Evolutionary conservation across 2,797 vertebrate species (phyloP), one percentile per base, ranked within the genome.

Genomic region (Cynodonichthys magdalenae): DNA sequence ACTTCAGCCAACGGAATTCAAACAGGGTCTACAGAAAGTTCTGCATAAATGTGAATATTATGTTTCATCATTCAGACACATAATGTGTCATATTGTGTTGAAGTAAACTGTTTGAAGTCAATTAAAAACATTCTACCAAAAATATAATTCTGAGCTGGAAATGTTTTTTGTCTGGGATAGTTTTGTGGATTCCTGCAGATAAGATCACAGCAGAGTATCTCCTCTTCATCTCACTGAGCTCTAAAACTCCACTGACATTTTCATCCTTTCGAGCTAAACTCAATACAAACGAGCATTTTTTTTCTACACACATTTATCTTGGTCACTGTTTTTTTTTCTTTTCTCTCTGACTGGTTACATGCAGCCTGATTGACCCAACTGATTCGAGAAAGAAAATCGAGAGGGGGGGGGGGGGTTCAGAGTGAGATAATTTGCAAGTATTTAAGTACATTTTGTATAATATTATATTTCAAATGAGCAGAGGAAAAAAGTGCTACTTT

Each of bases 221-320:
- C 66, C 34, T 51, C 63, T 65, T 72, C 17, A 66, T 80, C 69
- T 76, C 71, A 84, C 82, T 80, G 80, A 86, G 85, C 67, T 87
- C 79, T 55, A 83, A 87, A 75, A 60, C 53, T 76, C n/a, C 1
- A 1, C 62, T 82, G 79, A 83, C 72, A 72, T 85, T 71, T 87
- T 39, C 65, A 67, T 71, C 69, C 66, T n/a, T 47, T 47, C 11
- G 46, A 42, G 15, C 14, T 6, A 12, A 28, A 66, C 71, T 73
- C 42, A 27, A 29, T 44, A 52, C 52, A 55, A 83, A 76, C 47
- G n/a, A 24, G 24, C 24, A 24, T 24, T 24, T 24, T 24, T 24
- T 3, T 24, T 24, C 24, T 24, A 24, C 24, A 59, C 47, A 10
- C 20, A 53, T 63, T 49, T 44, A 66, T 66, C 48, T 51, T 7